Percentiles rank a stretch among this genome's conserved stretches.
Evolutionary conservation across 1,140 invertebrate genomes (phyloP).

Genomic region (Doryteuthis pealeii): DNA sequence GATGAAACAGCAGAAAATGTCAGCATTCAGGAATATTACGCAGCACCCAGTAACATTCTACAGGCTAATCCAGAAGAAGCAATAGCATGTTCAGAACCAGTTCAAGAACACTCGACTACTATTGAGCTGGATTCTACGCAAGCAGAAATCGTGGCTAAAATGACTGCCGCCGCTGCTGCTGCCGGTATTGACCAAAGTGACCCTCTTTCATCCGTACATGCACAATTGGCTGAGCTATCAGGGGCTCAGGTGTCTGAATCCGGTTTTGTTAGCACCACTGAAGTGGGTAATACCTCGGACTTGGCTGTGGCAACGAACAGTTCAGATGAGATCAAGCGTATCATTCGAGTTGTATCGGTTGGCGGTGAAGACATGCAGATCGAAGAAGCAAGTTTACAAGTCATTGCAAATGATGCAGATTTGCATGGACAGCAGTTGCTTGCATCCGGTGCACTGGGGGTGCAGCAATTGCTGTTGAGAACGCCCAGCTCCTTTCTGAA

Average conservation of each 20-base stretch:
- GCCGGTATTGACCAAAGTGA: constrained; percentile 15
- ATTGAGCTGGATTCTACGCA: constrained; percentile 14
- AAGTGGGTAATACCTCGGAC: not conserved
- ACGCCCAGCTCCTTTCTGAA: constrained; percentile 9
- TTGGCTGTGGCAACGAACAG: not conserved
- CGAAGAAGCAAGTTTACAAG: constrained; percentile 15
- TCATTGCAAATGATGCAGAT: constrained; percentile 3
- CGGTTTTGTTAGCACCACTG: constrained; percentile 27
- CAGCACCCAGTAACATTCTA: constrained; percentile 16
- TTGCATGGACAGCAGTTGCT: not conserved
- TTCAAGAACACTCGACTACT: not conserved
- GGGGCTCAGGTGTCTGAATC: constrained; percentile 1
- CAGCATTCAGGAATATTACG: not conserved
- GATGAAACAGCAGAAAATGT: not conserved
- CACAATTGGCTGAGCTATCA: constrained; percentile 19
- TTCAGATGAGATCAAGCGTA: constrained; percentile 23
- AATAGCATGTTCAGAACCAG: not conserved
- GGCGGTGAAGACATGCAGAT: constrained; percentile 34
- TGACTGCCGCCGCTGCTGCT: constrained; percentile 16
- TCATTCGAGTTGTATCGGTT: constrained; percentile 36
- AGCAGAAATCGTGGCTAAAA: constrained; percentile 18
- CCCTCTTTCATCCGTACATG: constrained; percentile 22
- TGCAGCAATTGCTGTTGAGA: constrained; percentile 14
- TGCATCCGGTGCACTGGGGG: constrained; percentile 1
- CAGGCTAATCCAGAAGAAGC: constrained; percentile 15